A percentile compares a stretch with the other conserved stretches of the same genome.
These are phyloP conservation scores for Maccullochella peelii DNA, from an alignment of 2,113 vertebrate species.

Conservation along the genomic window DNA sequence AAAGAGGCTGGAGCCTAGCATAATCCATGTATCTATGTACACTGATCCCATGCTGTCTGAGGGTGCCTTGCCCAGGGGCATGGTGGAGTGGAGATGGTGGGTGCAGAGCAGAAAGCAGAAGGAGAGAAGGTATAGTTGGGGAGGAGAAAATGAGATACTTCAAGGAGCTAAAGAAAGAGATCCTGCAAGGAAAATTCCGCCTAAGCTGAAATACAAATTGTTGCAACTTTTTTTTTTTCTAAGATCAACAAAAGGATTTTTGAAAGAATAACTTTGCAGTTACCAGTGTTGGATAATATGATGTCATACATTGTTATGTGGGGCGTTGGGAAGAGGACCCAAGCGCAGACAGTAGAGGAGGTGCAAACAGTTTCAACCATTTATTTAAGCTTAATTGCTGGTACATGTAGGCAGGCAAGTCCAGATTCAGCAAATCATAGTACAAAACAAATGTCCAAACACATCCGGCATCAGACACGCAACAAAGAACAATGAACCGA, in stretches of 20 bases:
- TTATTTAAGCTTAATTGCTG: too few relatives aligned
- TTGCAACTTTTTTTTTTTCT: too few relatives aligned
- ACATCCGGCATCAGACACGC: too few relatives aligned
- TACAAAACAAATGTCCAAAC: too few relatives aligned
- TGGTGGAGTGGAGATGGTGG: slow-evolving; percentile 18
- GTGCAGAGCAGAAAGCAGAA: slow-evolving; percentile 5
- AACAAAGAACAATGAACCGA: too few relatives aligned
- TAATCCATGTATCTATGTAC: slow-evolving; percentile 50
- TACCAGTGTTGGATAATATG: background rate
- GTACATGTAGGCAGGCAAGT: too few relatives aligned
- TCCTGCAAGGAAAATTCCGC: background rate
- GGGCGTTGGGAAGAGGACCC: too few relatives aligned
- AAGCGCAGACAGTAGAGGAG: too few relatives aligned
- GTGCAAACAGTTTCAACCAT: too few relatives aligned
- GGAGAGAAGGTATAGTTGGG: background rate
- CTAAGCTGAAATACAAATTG: background rate
- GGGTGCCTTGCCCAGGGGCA: slow-evolving; percentile 44
- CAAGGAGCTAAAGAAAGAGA: background rate
- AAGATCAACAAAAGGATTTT: background rate
- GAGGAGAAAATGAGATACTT: background rate
- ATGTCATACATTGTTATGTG: too few relatives aligned
- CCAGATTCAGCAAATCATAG: too few relatives aligned
- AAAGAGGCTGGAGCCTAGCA: slow-evolving; percentile 59
- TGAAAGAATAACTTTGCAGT: background rate
- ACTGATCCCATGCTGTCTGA: slow-evolving; percentile 28